A percentile compares a stretch with the other conserved stretches of the same genome.
Conservation (phyloP, 2,113 vertebrate species). For the Nyctibius bracteatus region DNA sequence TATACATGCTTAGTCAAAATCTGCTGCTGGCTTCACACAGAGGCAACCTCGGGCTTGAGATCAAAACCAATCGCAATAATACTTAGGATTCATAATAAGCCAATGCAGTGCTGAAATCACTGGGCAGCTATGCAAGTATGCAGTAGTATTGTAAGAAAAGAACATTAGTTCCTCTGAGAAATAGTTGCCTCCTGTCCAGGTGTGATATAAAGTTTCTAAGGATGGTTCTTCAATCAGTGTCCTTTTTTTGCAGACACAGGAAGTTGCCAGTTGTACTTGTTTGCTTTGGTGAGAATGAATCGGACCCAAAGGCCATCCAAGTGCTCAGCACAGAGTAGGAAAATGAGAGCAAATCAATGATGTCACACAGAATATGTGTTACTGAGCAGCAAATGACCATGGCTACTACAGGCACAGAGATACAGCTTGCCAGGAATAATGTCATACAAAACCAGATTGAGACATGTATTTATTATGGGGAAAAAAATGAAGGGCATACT, state of each 20-base stretch:
- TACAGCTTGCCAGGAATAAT: neutral
- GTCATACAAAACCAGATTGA: neutral
- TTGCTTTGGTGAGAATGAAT: neutral
- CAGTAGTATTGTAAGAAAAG: neutral
- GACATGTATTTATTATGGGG: neutral
- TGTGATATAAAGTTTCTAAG: neutral
- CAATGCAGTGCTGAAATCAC: neutral
- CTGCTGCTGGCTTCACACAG: neutral
- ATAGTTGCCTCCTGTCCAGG: neutral
- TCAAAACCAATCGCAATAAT: neutral
- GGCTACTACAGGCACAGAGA: neutral
- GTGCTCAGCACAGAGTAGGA: neutral
- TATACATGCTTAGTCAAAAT: neutral
- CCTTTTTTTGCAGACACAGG: neutral
- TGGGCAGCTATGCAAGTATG: neutral
- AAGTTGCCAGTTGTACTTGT: neutral
- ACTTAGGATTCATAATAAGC: neutral
- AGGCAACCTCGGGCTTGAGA: neutral
- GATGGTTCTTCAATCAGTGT: neutral
- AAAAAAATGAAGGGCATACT: neutral
- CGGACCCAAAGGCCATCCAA: neutral
- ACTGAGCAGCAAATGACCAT: neutral
- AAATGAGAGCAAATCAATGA: neutral
- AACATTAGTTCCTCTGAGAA: neutral
- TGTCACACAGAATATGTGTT: neutral